A percentile compares a stretch with the other conserved stretches of the same genome.
These are phyloP conservation scores for Onthophagus sagittarius DNA, from an alignment of 2,888 invertebrate genomes.

Conservation along the genomic window DNA sequence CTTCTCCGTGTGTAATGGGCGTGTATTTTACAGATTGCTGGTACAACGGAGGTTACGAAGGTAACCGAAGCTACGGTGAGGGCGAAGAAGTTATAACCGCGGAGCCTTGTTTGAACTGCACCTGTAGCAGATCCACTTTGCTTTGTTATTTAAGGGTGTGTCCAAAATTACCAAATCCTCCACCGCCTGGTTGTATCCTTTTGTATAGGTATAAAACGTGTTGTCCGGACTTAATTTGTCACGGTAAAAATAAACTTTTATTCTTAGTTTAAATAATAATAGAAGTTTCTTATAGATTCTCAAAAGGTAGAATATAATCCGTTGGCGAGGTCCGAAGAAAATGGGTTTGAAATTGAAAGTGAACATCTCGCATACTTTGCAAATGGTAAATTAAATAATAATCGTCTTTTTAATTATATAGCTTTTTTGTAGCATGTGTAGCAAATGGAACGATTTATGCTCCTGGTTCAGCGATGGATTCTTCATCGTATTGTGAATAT, in stretches of 20 bases:
- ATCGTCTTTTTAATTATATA: background rate
- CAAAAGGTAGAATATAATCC: conserved; percentile 12
- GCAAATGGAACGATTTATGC: conserved; percentile 69
- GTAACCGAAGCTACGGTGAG: conserved; percentile 51
- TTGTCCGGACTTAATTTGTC: conserved; percentile 75
- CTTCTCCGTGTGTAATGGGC: background rate
- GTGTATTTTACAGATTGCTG: conserved; percentile 59
- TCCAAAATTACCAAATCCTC: conserved; percentile 68
- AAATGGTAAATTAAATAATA: background rate
- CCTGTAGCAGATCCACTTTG: conserved; percentile 67
- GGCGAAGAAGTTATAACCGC: conserved; percentile 63
- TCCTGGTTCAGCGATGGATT: conserved; percentile 79
- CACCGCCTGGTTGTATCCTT: conserved; percentile 69
- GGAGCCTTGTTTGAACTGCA: conserved; percentile 76
- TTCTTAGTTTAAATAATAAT: background rate
- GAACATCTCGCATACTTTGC: background rate
- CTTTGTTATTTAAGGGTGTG: conserved; percentile 76
- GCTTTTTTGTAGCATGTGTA: conserved; percentile 59
- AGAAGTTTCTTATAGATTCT: conserved; percentile 12
- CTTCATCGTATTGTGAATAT: conserved; percentile 75
- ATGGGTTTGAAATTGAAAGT: conserved; percentile 17
- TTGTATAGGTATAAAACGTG: conserved; percentile 66
- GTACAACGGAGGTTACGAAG: conserved; percentile 62
- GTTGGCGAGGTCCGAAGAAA: conserved; percentile 18
- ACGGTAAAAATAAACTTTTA: conserved; percentile 49